Evolutionary conservation across 2,113 vertebrate species (phyloP).

Genomic region (Gorsachius goisagi): DNA sequence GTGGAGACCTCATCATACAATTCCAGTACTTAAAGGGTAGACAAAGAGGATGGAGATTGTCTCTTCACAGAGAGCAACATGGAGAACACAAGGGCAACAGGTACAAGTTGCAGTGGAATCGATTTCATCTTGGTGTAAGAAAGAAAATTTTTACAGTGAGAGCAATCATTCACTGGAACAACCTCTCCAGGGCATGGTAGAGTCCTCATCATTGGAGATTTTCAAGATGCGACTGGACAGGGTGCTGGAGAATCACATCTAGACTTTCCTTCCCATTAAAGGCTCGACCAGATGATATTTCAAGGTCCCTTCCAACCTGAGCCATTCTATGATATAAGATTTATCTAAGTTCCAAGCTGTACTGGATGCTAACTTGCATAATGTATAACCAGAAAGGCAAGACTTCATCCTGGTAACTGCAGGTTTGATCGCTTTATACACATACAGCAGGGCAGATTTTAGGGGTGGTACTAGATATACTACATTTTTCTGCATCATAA

Average conservation of each 20-base stretch:
- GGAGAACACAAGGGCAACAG: background rate
- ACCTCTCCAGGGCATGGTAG: background rate
- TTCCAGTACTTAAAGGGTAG: background rate
- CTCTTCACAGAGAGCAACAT: background rate
- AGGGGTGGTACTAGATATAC: background rate
- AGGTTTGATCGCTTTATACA: background rate
- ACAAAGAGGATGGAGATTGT: background rate
- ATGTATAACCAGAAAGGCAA: background rate
- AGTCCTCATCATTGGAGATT: background rate
- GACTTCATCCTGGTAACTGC: background rate
- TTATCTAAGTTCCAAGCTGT: background rate
- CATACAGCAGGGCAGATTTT: background rate
- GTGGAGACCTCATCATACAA: background rate
- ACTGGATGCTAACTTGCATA: background rate
- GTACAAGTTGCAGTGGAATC: background rate
- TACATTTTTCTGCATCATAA: background rate
- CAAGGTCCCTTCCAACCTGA: background rate
- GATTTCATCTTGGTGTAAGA: background rate
- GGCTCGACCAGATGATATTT: background rate
- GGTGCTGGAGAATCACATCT: background rate
- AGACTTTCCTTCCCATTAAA: background rate
- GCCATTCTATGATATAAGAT: background rate
- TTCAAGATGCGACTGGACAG: background rate
- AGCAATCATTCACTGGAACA: background rate
- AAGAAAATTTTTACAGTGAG: background rate